Evolutionary conservation across 2,888 invertebrate genomes (phyloP).

Genomic region (Tetragonula carbonaria): DNA sequence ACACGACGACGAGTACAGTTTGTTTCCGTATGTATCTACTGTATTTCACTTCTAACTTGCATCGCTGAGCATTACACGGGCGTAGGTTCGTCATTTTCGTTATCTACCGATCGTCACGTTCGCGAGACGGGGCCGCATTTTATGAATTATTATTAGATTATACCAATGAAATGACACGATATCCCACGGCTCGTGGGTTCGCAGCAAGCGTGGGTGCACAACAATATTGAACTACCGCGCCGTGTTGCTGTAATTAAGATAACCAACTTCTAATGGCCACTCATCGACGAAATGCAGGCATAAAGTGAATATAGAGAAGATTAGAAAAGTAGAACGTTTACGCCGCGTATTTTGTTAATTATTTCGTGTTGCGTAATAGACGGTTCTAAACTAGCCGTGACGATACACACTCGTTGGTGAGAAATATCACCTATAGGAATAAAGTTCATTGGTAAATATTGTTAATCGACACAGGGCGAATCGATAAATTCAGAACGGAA

Average conservation of each 20-base stretch:
- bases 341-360: conserved; percentile 63
- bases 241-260: conserved; percentile 55
- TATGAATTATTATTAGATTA: conserved; percentile 21
- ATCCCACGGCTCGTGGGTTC: neutral
- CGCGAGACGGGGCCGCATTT: neutral
- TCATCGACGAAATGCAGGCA: conserved; percentile 46
- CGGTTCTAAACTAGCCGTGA: conserved; percentile 18
- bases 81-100: neutral
- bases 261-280: conserved; percentile 60
- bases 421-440: neutral
- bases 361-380: conserved; percentile 48
- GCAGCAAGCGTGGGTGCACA: conserved; percentile 5
- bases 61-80: neutral
- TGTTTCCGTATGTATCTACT: too few relatives aligned
- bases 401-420: conserved; percentile 15
- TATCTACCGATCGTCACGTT: conserved; percentile 29
- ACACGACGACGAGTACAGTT: neutral
- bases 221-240: conserved; percentile 41
- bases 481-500: conserved; percentile 48
- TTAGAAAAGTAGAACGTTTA: conserved; percentile 70
- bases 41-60: neutral
- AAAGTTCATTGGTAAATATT: conserved; percentile 41
- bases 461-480: conserved; percentile 17
- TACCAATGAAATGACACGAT: conserved; percentile 22
- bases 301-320: conserved; percentile 49